Evolutionary conservation across 2,797 vertebrate species (phyloP).

Genomic region (Pseudomugil tenellus): DNA sequence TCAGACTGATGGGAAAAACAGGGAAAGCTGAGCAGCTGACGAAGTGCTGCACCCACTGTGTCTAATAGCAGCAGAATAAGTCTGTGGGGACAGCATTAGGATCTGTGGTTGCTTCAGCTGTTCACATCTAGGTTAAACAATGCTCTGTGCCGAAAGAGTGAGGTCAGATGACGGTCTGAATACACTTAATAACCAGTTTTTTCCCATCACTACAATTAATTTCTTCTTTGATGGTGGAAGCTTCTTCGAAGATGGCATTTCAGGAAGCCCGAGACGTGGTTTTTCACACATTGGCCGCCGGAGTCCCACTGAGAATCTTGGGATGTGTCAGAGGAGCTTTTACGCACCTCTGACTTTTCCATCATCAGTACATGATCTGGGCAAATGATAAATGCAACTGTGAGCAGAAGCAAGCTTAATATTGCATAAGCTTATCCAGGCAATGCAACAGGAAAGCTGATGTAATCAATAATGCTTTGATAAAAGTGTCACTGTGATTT

Average conservation of each 20-base stretch:
- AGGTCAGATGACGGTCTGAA: not conserved
- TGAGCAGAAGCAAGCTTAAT: not conserved
- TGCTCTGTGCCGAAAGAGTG: not conserved
- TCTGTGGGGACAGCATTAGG: not conserved
- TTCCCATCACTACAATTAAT: not conserved
- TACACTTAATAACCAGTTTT: not conserved
- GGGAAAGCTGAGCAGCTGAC: not conserved
- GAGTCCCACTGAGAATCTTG: constrained; percentile 1
- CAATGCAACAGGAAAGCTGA: not conserved
- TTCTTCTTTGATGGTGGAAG: not conserved
- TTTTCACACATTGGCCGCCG: not conserved
- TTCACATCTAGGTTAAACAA: not conserved
- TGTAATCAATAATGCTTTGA: not conserved
- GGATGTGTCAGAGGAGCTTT: constrained; percentile 1
- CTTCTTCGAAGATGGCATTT: not conserved
- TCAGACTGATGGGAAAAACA: not conserved
- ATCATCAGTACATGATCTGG: not conserved
- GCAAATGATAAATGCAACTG: not conserved
- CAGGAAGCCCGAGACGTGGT: not conserved
- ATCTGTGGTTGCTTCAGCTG: not conserved
- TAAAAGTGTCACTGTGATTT: not conserved
- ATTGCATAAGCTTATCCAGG: not conserved
- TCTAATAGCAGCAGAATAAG: not conserved
- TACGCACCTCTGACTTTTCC: constrained; percentile 2
- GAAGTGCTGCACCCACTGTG: not conserved